Percentiles rank a stretch among this genome's conserved stretches.
phyloP scores from a whole-genome alignment of 2,113 vertebrate species.

The Pantherophis guttatus region DNA sequence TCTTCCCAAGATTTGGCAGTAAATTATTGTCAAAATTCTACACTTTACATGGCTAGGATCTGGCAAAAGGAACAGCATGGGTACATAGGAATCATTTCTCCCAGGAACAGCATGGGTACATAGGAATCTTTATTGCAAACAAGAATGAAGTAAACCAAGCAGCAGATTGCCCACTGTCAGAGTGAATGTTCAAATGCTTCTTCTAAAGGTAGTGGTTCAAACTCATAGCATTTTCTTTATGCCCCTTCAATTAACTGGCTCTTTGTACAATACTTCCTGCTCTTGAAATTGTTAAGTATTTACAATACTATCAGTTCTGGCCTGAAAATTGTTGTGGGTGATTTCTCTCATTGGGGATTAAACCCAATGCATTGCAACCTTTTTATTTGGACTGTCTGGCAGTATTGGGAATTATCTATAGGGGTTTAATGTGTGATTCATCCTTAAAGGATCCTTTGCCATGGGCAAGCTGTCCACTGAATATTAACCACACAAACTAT shows the following conservation, averaged over 20 bases:
- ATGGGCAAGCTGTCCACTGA: constrained; percentile 85
- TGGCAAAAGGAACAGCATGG: neutral
- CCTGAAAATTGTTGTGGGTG: neutral
- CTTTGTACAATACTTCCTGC: neutral
- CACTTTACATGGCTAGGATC: neutral
- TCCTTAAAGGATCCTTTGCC: constrained; percentile 79
- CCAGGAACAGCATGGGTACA: neutral
- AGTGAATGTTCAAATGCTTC: neutral
- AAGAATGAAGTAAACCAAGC: neutral
- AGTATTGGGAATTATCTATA: neutral
- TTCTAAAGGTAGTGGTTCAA: neutral
- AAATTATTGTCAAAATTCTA: neutral
- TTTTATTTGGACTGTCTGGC: no score
- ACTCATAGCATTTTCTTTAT: neutral
- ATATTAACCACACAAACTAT: constrained; percentile 75
- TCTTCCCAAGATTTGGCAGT: neutral
- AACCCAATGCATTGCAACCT: neutral
- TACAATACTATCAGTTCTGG: neutral
- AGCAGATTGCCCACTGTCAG: neutral
- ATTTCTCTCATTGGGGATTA: neutral
- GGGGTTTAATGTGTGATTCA: neutral
- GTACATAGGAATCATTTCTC: no score
- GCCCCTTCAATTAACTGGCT: neutral
- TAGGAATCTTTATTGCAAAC: neutral
- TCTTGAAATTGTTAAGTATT: neutral